Evolutionary conservation across 2,797 vertebrate species (phyloP).

Genomic region (Pangasius macronema): DNA sequence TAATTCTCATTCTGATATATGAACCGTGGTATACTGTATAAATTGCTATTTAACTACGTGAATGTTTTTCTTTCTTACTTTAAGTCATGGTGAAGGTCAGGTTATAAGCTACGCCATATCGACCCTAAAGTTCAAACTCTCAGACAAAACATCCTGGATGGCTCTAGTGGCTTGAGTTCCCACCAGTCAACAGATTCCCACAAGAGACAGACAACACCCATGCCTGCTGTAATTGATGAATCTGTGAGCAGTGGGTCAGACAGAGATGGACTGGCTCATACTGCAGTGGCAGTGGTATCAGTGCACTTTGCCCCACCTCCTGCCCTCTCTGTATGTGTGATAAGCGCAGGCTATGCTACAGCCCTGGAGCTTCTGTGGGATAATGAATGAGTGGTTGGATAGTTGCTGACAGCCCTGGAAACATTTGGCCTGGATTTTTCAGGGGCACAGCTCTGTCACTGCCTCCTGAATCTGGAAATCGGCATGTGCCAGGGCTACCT

Average conservation of each 20-base stretch:
- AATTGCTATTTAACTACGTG: background rate
- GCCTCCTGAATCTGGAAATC: constrained; percentile 50
- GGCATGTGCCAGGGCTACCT: constrained; percentile 67
- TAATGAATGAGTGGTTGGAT: constrained; percentile 55
- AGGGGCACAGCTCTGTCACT: constrained; percentile 63
- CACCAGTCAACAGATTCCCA: constrained; percentile 56
- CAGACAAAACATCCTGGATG: constrained; percentile 58
- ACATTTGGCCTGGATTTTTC: constrained; percentile 80
- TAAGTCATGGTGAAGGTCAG: constrained; percentile 61
- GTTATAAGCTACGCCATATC: constrained; percentile 32
- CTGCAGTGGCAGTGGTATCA: constrained; percentile 51
- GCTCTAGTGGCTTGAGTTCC: constrained; percentile 31
- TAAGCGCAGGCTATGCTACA: constrained; percentile 20
- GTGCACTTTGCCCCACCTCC: constrained; percentile 66
- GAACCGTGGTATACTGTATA: background rate
- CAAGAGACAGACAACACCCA: constrained; percentile 55
- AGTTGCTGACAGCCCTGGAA: constrained; percentile 69
- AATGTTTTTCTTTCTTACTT: constrained; percentile 11
- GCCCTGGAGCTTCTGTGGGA: constrained; percentile 37
- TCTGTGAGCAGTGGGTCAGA: constrained; percentile 64
- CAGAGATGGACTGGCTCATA: constrained; percentile 61
- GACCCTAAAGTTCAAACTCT: constrained; percentile 34
- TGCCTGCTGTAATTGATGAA: constrained; percentile 68
- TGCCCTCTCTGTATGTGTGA: constrained; percentile 63
- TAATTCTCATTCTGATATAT: background rate